Percentiles rank a stretch among this genome's conserved stretches.
Evolutionary conservation across 2,797 vertebrate genomes (phyloP).

Genomic region (Astyanax mexicanus): DNA sequence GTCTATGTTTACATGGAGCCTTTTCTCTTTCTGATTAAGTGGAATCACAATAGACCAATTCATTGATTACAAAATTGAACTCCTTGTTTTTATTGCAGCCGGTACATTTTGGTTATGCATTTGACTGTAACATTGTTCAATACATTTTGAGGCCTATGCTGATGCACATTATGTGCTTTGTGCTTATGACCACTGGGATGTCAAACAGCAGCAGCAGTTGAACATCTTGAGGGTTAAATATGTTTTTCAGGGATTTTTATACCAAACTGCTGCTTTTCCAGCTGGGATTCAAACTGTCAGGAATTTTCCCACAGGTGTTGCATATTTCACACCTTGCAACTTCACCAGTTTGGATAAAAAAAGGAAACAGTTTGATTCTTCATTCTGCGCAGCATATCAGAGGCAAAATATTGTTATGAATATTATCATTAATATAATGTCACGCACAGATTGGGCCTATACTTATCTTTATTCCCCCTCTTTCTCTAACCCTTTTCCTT

Average conservation of each 20-base stretch:
- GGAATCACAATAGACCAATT: too few species aligned
- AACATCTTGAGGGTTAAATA: background rate
- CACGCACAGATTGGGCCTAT: too few species aligned
- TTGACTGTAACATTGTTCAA: too few species aligned
- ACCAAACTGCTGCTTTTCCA: background rate
- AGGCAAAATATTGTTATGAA: too few species aligned
- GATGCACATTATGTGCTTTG: too few species aligned
- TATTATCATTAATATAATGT: too few species aligned
- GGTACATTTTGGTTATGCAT: background rate
- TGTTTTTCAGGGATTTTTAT: background rate
- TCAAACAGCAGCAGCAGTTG: background rate
- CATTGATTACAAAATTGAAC: too few species aligned
- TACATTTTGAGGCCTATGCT: background rate
- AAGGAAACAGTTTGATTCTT: background rate
- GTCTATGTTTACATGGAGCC: too few species aligned
- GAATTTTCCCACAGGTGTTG: constrained; percentile 15
- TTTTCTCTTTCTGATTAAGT: too few species aligned
- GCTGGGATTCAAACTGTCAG: background rate
- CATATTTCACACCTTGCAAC: constrained; percentile 19
- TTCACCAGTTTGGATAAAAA: background rate
- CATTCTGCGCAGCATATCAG: background rate
- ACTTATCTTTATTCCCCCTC: too few species aligned
- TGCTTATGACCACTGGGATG: background rate
- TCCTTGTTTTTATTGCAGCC: too few species aligned
- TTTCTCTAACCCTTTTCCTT: too few species aligned